phyloP scores from a whole-genome alignment of 2,113 vertebrate species.

The Orthonyx spaldingii region DNA sequence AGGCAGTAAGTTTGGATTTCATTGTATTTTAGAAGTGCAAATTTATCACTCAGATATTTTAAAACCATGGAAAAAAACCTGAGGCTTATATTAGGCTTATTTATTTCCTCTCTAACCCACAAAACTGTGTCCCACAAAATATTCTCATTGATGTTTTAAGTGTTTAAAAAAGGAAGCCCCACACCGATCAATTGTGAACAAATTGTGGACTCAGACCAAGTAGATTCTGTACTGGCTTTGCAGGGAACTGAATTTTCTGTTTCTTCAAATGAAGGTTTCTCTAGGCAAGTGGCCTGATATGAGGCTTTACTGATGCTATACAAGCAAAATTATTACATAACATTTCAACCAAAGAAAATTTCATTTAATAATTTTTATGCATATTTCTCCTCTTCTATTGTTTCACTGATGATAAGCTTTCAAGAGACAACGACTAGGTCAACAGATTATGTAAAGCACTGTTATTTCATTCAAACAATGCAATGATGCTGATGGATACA shows the following conservation, averaged over 20 bases:
- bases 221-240: not conserved
- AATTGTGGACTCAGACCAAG: not conserved
- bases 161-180: not conserved
- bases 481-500: not conserved
- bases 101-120: not conserved
- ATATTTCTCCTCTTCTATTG: not conserved
- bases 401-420: not conserved
- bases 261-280: not conserved
- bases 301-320: not conserved
- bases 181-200: not conserved
- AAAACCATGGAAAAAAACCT: not conserved
- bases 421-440: not conserved
- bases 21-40: not conserved
- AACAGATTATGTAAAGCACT: not conserved
- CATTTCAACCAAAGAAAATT: not conserved
- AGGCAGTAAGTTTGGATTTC: not conserved
- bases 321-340: not conserved
- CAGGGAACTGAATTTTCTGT: not conserved
- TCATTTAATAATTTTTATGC: not conserved
- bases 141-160: not conserved
- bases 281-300: not conserved
- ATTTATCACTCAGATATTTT: not conserved
- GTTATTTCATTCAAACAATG: not conserved
- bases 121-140: not conserved
- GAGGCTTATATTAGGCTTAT: not conserved